phyloP scores from a whole-genome alignment of 2,888 invertebrate species.

The Parnassius apollo region DNA sequence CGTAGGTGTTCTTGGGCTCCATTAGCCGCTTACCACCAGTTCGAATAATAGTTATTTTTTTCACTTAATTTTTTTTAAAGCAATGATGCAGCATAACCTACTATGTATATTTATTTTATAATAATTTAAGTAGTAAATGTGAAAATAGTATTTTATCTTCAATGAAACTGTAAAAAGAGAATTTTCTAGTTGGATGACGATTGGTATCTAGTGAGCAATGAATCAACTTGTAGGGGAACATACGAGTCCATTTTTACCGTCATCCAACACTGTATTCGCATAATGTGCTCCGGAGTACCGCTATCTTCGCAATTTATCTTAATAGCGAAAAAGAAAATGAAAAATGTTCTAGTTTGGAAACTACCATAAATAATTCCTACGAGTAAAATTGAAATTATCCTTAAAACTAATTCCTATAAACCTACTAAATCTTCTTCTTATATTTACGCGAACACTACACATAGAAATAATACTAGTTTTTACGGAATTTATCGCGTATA shows the following conservation, averaged over 20 bases:
- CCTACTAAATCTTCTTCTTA: no score
- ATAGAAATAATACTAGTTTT: no score
- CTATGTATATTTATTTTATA: no score
- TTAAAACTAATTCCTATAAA: background rate
- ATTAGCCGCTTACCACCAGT: no score
- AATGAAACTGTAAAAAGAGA: background rate
- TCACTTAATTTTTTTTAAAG: no score
- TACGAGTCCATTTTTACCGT: conserved; percentile 1
- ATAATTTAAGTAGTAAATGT: no score
- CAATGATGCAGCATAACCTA: no score
- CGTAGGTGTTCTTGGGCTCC: no score
- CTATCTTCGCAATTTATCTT: conserved; percentile 23
- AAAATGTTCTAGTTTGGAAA: conserved; percentile 12
- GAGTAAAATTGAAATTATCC: conserved; percentile 14
- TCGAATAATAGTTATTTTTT: no score
- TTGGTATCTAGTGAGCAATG: conserved; percentile 16
- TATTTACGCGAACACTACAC: no score
- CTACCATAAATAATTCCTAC: conserved; percentile 6
- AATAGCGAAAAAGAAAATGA: conserved; percentile 17
- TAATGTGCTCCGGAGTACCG: conserved; percentile 46
- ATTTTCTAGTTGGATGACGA: conserved; percentile 2
- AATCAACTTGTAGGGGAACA: conserved; percentile 46
- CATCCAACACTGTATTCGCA: conserved; percentile 44
- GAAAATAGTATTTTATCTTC: background rate
- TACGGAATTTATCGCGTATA: no score